phyloP scores from a whole-genome alignment of 2,113 vertebrate genomes.

The Stomatorhinus ivindoensis region DNA sequence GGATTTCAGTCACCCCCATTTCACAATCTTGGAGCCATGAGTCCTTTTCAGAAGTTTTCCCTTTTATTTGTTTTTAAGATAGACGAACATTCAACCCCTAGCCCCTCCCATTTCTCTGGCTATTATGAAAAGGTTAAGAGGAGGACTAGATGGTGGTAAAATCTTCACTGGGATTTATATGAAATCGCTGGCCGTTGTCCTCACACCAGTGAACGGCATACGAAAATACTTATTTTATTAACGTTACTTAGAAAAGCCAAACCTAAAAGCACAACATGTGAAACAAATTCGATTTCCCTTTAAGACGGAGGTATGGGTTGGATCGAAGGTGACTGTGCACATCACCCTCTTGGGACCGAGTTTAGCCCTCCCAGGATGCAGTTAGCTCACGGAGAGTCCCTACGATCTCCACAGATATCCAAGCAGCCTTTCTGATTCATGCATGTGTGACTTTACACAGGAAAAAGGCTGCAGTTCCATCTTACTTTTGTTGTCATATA shows the following conservation, averaged over 20 bases:
- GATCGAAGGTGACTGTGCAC: not conserved
- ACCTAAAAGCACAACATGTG: not conserved
- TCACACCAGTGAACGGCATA: not conserved
- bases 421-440: not conserved
- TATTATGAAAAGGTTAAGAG: not conserved
- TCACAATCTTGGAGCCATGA: not conserved
- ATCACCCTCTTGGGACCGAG: not conserved
- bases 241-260: not conserved
- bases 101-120: not conserved
- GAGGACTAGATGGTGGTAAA: not conserved
- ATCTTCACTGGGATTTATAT: not conserved
- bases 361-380: not conserved
- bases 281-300: not conserved
- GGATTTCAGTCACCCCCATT: not conserved
- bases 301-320: not conserved
- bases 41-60: not conserved
- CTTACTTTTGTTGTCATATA: not conserved
- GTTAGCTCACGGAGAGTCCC: not conserved
- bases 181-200: not conserved
- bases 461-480: not conserved
- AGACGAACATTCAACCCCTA: not conserved
- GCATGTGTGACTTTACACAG: not conserved
- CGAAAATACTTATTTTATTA: not conserved
- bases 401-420: not conserved
- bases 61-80: not conserved